Evolutionary conservation across 2,113 vertebrate species (phyloP).

Genomic region (Salvelinus namaycush): DNA sequence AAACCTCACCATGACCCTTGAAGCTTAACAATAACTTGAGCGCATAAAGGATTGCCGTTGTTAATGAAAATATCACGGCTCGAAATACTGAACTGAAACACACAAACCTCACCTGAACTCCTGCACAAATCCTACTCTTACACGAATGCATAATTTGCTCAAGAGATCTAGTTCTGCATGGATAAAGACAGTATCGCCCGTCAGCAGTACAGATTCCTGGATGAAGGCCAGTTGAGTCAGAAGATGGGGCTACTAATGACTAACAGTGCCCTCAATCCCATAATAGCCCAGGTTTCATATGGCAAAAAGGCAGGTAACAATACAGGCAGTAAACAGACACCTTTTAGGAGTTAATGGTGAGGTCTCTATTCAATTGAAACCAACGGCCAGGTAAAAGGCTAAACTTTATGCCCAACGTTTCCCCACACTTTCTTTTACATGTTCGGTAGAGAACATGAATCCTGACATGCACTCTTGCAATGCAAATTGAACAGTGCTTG

Average conservation of each 20-base stretch:
- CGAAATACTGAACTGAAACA: background rate
- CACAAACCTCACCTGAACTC: background rate
- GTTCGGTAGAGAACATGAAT: background rate
- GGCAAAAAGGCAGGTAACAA: conserved; percentile 42
- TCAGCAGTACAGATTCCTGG: too few relatives aligned
- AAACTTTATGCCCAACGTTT: background rate
- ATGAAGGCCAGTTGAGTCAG: background rate
- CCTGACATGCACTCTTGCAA: conserved; percentile 9
- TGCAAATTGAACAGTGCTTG: conserved; percentile 25
- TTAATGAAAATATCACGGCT: too few relatives aligned
- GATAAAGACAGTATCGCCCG: background rate
- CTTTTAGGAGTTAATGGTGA: conserved; percentile 27
- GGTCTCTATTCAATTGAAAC: conserved; percentile 23
- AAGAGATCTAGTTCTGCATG: background rate
- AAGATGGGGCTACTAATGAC: background rate
- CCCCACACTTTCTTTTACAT: background rate
- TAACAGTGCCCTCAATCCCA: conserved; percentile 56
- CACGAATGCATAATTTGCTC: background rate
- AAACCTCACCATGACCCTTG: conserved; percentile 34
- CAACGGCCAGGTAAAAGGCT: background rate
- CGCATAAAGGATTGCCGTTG: background rate
- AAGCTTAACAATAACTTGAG: conserved; percentile 20
- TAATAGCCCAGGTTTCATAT: conserved; percentile 53
- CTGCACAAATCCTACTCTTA: background rate
- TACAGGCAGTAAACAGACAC: conserved; percentile 35